Conservation (phyloP, 2,113 vertebrate genomes). For the Jacana jacana region DNA sequence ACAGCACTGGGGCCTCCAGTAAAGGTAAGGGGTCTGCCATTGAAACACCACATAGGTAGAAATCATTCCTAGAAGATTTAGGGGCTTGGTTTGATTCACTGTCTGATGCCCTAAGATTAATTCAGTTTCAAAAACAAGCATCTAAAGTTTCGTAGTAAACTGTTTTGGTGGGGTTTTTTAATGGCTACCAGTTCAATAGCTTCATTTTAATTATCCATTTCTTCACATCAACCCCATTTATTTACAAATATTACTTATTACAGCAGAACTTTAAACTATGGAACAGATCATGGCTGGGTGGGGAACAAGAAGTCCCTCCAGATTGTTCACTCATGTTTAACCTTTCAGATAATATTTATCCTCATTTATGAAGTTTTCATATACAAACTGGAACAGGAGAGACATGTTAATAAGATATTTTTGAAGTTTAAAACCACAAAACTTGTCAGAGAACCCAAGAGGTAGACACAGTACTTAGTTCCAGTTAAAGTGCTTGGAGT, state of each 20-base stretch:
- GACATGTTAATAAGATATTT: not conserved
- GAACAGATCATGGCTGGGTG: not conserved
- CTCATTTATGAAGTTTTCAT: not conserved
- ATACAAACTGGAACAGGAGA: not conserved
- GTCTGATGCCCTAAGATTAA: not conserved
- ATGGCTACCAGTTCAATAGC: not conserved
- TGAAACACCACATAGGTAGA: not conserved
- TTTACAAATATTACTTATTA: not conserved
- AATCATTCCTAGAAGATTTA: not conserved
- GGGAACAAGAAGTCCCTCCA: not conserved
- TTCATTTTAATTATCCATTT: not conserved
- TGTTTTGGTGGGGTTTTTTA: no score
- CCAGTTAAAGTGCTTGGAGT: not conserved
- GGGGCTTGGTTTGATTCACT: not conserved
- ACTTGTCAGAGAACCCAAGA: not conserved
- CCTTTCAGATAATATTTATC: not conserved
- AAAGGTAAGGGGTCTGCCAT: not conserved
- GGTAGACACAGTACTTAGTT: not conserved
- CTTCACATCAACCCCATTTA: not conserved
- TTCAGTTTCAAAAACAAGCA: not conserved
- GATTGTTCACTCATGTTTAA: not conserved
- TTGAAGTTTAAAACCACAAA: not conserved
- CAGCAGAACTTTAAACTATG: not conserved
- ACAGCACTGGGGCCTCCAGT: not conserved
- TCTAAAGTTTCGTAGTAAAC: no score